phyloP scores from a whole-genome alignment of 2,888 invertebrate species.

The Limnephilus lunatus region DNA sequence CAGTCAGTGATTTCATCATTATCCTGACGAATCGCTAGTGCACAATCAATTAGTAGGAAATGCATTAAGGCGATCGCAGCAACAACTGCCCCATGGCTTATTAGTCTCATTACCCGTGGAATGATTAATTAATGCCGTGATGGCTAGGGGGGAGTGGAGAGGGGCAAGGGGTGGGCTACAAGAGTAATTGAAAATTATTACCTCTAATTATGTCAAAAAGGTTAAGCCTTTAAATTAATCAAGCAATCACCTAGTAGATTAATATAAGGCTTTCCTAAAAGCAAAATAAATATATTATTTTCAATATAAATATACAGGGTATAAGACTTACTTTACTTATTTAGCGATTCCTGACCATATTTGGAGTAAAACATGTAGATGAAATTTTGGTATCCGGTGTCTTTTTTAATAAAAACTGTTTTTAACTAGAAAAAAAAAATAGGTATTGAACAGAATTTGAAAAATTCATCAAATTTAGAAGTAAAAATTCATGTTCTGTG shows the following conservation, averaged over 20 bases:
- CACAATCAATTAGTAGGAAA: neutral
- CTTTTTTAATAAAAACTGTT: too few species aligned
- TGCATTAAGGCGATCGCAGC: neutral
- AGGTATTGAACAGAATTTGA: too few species aligned
- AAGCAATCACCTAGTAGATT: neutral
- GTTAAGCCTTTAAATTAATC: slow-evolving; percentile 10
- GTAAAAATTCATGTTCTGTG: too few species aligned
- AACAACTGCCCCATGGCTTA: neutral
- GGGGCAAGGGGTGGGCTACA: slow-evolving; percentile 12
- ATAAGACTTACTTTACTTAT: too few species aligned
- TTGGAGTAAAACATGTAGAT: too few species aligned
- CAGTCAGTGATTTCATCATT: neutral
- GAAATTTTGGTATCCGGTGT: too few species aligned
- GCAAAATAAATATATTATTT: neutral
- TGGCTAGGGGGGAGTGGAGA: neutral
- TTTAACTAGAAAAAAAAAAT: too few species aligned
- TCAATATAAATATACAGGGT: too few species aligned
- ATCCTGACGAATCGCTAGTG: neutral
- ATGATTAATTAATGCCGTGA: slow-evolving; percentile 30
- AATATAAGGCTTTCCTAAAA: neutral
- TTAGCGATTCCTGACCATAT: too few species aligned
- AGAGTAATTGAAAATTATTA: slow-evolving; percentile 46
- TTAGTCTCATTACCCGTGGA: neutral
- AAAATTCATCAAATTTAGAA: too few species aligned
- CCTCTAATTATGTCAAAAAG: slow-evolving; percentile 40